Conservation (phyloP, 2,797 vertebrate genomes). For the Thalassophryne amazonica region DNA sequence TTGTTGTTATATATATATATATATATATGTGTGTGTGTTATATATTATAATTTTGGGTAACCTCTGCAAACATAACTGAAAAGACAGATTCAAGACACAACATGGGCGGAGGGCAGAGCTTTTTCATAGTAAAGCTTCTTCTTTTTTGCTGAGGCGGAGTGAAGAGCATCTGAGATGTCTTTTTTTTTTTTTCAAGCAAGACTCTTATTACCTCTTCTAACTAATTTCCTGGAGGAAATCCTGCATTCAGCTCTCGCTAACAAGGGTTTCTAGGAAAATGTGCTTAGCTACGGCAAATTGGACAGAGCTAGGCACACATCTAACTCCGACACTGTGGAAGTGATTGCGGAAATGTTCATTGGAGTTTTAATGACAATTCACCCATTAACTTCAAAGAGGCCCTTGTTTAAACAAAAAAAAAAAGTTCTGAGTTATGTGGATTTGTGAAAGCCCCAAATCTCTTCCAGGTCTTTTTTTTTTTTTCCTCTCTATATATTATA, state of each 20-base stretch:
- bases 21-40: too few species aligned
- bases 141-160: slow-evolving; percentile 7
- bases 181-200: background rate
- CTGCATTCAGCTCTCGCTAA: slow-evolving; percentile 3
- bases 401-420: too few species aligned
- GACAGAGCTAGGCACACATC: background rate
- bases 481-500: background rate
- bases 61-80: too few species aligned
- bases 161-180: background rate
- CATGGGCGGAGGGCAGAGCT: background rate
- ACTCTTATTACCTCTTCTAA: background rate
- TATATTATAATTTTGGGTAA: too few species aligned
- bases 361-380: slow-evolving; percentile 20
- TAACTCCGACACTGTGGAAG: background rate
- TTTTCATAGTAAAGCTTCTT: slow-evolving; percentile 1
- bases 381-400: slow-evolving; percentile 30
- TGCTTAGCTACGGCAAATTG: background rate
- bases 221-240: background rate
- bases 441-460: slow-evolving; percentile 8
- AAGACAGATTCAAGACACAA: background rate
- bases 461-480: slow-evolving; percentile 5
- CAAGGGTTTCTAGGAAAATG: background rate
- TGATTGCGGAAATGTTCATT: slow-evolving; percentile 3
- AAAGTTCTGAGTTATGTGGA: slow-evolving; percentile 5
- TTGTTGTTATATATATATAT: too few species aligned